These are phyloP conservation scores for Nomada goodeniana DNA, from an alignment of 2,888 invertebrate genomes.

Conservation along the genomic window DNA sequence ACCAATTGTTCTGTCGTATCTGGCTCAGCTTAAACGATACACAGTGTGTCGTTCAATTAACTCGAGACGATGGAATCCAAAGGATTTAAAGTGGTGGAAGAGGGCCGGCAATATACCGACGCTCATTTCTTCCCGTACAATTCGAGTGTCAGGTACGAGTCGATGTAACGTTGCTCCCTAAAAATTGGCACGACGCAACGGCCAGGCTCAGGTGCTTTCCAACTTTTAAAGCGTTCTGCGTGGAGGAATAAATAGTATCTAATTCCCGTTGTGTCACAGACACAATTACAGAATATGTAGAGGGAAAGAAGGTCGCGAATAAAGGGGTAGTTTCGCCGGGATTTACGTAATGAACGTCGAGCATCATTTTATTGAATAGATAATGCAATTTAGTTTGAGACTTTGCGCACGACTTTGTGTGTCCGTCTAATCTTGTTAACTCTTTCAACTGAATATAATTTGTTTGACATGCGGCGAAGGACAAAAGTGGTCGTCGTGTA, in stretches of 20 bases:
- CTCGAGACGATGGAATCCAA: constrained; percentile 39
- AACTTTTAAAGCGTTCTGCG: neutral
- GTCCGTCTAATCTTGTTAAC: no score
- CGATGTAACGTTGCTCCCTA: constrained; percentile 10
- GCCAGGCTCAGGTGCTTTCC: neutral
- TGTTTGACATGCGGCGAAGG: no score
- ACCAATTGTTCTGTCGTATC: constrained; percentile 37
- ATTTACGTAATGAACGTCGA: no score
- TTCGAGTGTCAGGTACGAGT: constrained; percentile 15
- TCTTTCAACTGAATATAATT: no score
- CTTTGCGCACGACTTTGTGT: no score
- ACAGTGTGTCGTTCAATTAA: constrained; percentile 50
- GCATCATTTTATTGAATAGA: neutral
- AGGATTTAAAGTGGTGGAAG: constrained; percentile 37
- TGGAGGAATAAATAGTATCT: no score
- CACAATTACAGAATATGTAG: no score
- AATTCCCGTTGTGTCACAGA: no score
- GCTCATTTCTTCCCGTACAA: constrained; percentile 31
- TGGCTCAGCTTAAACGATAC: constrained; percentile 41
- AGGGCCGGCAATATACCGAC: constrained; percentile 31
- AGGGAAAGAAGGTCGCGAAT: no score
- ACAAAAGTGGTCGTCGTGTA: no score
- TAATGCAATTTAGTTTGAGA: no score
- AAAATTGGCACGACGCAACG: constrained; percentile 36
- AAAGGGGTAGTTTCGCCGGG: no score